Evolutionary conservation across 2,888 invertebrate species (phyloP), one percentile per base, ranked within the genome.

Genomic region (Chelonus formosanus): DNA sequence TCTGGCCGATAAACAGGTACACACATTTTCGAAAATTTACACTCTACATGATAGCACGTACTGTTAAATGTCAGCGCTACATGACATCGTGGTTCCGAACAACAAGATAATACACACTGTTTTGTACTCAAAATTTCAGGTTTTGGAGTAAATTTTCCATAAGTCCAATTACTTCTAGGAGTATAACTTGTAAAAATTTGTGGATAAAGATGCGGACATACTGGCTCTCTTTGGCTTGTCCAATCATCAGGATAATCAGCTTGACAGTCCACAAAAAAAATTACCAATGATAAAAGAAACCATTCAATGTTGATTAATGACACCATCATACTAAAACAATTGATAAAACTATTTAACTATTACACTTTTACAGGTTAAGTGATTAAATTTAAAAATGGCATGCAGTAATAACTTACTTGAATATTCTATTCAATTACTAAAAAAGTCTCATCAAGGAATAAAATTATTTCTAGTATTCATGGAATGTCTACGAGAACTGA

Each of bases 31-130:
- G 92, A 90, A 74, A 86, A 91, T 4, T 84, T 86, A 83, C 94
- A 94, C 67, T 88, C 88, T 20, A 94, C 89, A 83, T 93, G 92
- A 79, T 90, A 95, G 80, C 95, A 95, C 69, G 90, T 90, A 31
- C 87, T 84, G 76, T 93, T 90, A 73, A 89, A 90, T 83, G 92
- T 90, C 78, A 95, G 90, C 3, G 91, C 93, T 70, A 94, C 90
- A 82, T 95, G 92, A 81, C 95, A 95, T 2, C 86, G 84, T 59
- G 88, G 85, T 71, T 90, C 83, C 57, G 87, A 76, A 83, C 93
- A 90, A 85, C 93, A 91, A 75, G 89, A 85, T 83, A 88, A 85
- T 66, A 92, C 87, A 86, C 92, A 91, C 76, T 89, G 85, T 78
- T 88, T 86, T 67, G 91, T 77, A 64, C 87, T 86, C 75, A 86